phyloP scores from a whole-genome alignment of 2,797 vertebrate species.

The Natrix natrix region DNA sequence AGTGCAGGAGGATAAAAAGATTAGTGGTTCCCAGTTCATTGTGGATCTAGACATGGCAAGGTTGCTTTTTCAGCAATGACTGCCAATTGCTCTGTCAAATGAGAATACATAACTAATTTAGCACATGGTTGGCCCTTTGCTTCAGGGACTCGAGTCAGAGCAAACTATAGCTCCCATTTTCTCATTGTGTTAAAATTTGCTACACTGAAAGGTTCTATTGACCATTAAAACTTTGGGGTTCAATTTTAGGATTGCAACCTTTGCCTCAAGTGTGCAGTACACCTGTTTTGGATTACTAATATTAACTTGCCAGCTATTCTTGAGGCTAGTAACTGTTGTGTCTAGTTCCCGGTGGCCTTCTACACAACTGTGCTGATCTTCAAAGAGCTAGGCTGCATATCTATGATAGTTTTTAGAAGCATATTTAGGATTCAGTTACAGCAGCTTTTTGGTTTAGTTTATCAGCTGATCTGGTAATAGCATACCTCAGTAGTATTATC shows the following conservation, averaged over 20 bases:
- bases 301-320: background rate
- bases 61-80: background rate
- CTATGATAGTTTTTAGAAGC: background rate
- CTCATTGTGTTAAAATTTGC: background rate
- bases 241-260: background rate
- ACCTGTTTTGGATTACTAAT: background rate
- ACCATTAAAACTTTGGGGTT: background rate
- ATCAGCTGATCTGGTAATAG: background rate
- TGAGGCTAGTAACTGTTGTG: background rate
- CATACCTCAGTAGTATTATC: background rate
- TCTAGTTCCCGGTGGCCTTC: background rate
- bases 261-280: background rate
- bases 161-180: background rate
- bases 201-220: background rate
- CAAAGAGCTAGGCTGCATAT: background rate
- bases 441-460: background rate
- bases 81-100: background rate
- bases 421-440: background rate
- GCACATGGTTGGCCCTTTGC: background rate
- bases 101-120: background rate
- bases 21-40: background rate
- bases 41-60: background rate
- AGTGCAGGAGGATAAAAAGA: background rate
- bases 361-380: background rate
- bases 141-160: background rate